Conservation (phyloP, 2,113 vertebrate genomes). For the Promerops cafer region DNA sequence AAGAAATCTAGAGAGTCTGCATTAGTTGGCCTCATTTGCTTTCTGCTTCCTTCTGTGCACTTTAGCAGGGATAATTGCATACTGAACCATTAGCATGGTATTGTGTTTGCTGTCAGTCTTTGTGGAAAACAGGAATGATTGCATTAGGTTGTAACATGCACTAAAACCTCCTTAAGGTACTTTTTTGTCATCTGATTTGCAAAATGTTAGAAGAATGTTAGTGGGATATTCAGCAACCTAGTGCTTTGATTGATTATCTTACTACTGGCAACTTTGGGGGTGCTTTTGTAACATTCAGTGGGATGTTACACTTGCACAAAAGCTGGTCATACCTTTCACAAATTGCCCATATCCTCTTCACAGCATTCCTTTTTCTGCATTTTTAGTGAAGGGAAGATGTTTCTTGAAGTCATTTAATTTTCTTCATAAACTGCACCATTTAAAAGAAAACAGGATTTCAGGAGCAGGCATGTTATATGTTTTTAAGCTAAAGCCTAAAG, state of each 20-base stretch:
- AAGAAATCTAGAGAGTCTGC: slow-evolving; percentile 1
- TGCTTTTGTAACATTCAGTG: not conserved
- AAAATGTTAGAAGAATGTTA: not conserved
- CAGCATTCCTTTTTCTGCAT: not conserved
- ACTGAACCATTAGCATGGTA: not conserved
- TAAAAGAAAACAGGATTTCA: not conserved
- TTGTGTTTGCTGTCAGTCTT: slow-evolving; percentile 34
- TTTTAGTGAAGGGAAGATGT: not conserved
- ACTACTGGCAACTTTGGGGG: not conserved
- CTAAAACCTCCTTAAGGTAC: not conserved
- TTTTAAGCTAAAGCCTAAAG: not conserved
- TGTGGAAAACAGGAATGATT: slow-evolving; percentile 17
- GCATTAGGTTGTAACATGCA: not conserved
- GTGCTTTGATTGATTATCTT: not conserved
- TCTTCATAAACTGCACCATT: not conserved
- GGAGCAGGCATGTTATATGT: not conserved
- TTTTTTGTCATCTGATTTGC: not conserved
- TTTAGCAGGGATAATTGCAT: slow-evolving; percentile 31
- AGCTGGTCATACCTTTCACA: not conserved
- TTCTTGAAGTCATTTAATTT: not conserved
- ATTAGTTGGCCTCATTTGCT: slow-evolving; percentile 45
- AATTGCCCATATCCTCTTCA: not conserved
- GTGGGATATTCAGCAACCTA: not conserved
- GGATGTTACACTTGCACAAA: not conserved
- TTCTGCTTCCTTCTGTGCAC: slow-evolving; percentile 39